Evolutionary conservation across 2,113 vertebrate species (phyloP).

Genomic region (Mesitornis unicolor): DNA sequence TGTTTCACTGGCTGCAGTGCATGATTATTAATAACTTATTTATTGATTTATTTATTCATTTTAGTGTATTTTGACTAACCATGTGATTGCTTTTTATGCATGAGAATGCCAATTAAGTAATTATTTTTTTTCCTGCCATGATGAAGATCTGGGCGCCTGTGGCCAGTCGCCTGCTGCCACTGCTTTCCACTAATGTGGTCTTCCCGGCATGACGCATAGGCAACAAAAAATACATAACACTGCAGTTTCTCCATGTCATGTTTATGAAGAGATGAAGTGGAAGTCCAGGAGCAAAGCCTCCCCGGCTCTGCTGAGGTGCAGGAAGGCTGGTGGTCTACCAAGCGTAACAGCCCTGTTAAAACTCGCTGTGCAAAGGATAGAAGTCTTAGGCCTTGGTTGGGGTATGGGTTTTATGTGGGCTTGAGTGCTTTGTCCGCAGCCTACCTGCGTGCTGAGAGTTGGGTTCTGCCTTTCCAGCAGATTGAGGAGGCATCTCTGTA

Average conservation of each 20-base stretch:
- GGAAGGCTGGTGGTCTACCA: neutral
- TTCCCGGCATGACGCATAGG: neutral
- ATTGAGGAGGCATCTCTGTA: neutral
- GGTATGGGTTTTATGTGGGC: fast-evolving
- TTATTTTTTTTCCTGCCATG: neutral
- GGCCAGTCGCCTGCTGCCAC: fast-evolving
- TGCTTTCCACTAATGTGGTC: neutral
- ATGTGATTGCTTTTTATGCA: neutral
- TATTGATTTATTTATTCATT: neutral
- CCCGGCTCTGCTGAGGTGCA: neutral
- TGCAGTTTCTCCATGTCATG: neutral
- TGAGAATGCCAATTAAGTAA: neutral
- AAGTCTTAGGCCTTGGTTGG: neutral
- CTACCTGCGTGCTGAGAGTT: fast-evolving
- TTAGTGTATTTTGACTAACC: neutral
- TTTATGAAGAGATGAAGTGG: neutral
- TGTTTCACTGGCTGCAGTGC: neutral
- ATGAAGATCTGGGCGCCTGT: neutral
- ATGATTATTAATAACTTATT: no score
- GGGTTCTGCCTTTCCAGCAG: neutral
- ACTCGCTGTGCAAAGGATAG: no score
- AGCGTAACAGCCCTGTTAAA: neutral
- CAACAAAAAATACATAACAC: neutral
- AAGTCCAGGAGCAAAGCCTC: neutral
- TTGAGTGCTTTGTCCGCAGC: fast-evolving